These are phyloP conservation scores for Drosophila guanche DNA, from an alignment of 1,140 invertebrate genomes.

Conservation along the genomic window DNA sequence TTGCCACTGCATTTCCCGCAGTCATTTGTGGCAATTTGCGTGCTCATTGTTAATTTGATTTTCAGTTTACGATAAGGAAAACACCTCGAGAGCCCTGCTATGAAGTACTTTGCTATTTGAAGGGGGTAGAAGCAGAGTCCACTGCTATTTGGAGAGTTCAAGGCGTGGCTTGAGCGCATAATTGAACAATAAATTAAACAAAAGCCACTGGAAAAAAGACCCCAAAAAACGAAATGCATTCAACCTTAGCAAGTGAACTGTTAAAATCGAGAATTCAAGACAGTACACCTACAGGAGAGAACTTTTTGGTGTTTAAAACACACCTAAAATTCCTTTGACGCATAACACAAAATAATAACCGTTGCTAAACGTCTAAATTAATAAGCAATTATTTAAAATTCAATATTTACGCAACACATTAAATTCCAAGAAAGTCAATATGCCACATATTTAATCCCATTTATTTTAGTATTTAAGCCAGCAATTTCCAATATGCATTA, in stretches of 20 bases:
- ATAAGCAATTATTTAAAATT: too few relatives aligned
- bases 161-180: conserved; percentile 56
- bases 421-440: too few relatives aligned
- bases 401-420: too few relatives aligned
- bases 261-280: conserved; percentile 8
- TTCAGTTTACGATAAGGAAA: conserved; percentile 56
- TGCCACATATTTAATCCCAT: too few relatives aligned
- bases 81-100: conserved; percentile 33
- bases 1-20: conserved; percentile 24
- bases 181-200: conserved; percentile 78
- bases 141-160: not conserved
- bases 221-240: conserved; percentile 45
- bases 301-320: too few relatives aligned
- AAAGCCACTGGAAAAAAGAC: conserved; percentile 13
- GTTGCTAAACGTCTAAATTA: too few relatives aligned
- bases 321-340: too few relatives aligned
- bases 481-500: too few relatives aligned
- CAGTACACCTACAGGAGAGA: too few relatives aligned
- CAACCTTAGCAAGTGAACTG: conserved; percentile 50
- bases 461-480: too few relatives aligned
- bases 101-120: too few relatives aligned
- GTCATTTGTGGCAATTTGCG: conserved; percentile 73
- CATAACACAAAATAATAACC: not conserved
- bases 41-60: conserved; percentile 79
- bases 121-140: not conserved